A percentile compares a stretch with the other conserved stretches of the same genome.
Evolutionary conservation across 2,797 vertebrate genomes (phyloP).

Genomic region (Apogon talboti): DNA sequence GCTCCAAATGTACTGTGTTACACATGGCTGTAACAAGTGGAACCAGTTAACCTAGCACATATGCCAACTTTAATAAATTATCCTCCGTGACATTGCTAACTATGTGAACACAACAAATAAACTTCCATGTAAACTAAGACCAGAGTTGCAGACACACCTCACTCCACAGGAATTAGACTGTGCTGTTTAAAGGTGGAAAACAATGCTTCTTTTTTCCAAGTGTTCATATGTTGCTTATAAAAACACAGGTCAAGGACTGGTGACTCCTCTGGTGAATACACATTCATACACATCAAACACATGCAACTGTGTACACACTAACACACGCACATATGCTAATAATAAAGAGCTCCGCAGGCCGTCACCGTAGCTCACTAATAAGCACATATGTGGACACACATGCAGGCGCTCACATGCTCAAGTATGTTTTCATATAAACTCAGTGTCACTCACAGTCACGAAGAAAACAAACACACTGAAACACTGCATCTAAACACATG

Average conservation of each 20-base stretch:
- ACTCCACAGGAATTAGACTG: slow-evolving; percentile 46
- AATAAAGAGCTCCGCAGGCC: slow-evolving; percentile 79
- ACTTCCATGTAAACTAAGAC: slow-evolving; percentile 53
- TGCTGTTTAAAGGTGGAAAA: slow-evolving; percentile 60
- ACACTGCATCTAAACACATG: slow-evolving; percentile 53
- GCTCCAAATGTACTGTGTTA: slow-evolving; percentile 30
- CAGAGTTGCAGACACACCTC: slow-evolving; percentile 65
- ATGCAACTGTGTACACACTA: slow-evolving; percentile 57
- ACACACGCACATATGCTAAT: slow-evolving; percentile 78
- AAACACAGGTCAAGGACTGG: slow-evolving; percentile 70
- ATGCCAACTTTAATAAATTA: slow-evolving; percentile 64
- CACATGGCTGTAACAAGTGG: slow-evolving; percentile 70
- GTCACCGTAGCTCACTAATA: slow-evolving; percentile 78
- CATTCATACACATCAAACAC: slow-evolving; percentile 75
- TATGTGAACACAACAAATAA: slow-evolving; percentile 55
- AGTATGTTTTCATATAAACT: slow-evolving; percentile 65
- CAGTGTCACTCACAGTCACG: slow-evolving; percentile 47
- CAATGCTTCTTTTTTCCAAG: slow-evolving; percentile 63
- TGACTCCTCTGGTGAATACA: slow-evolving; percentile 67
- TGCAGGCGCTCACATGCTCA: slow-evolving; percentile 37
- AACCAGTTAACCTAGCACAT: slow-evolving; percentile 78
- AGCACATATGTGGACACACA: slow-evolving; percentile 67
- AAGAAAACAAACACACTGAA: slow-evolving; percentile 45
- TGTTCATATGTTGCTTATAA: slow-evolving; percentile 66
- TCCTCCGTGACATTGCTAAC: slow-evolving; percentile 39